Evolutionary conservation across 1,140 invertebrate species (phyloP), one percentile per base, ranked within the genome.

Genomic region (Halotydeus destructor): DNA sequence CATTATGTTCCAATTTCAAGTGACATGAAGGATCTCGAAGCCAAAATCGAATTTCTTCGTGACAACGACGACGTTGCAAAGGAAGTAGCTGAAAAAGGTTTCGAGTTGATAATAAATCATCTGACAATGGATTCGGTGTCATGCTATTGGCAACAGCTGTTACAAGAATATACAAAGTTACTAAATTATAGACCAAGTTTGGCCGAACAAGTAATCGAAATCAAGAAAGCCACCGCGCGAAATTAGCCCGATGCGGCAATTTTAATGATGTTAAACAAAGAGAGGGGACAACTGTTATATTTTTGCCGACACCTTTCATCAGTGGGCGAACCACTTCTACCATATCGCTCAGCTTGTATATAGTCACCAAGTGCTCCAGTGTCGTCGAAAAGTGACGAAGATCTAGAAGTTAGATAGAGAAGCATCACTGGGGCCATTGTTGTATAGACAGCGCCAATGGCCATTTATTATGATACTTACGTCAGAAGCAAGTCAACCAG

Each of bases 1-100:
- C 89, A 97, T 64, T 96, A 89, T 56, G 71, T 97, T 50, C 89
- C 88, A 5, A 70, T 97, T 1, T 50, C 44, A 36, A 68, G 68
- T 38, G 67, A 73, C 52, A 62, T 76, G 57, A 55, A 71, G 41
- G 67, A 80, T 45, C 61, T 85, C 3, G 62, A 67, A 53, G 63
- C 75, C 26, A 60, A 86, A 1, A 62, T 94, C 24, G 52, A 71
- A 35, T 94, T 84, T 69, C 76, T 76, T 12, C 68, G 68, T 50
- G 62, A 71, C 34, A 70, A 93, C 63, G 78, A 91, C 55, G 57
- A 66, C 3, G 43, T 84, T 36, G 74, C 72, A 1, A 63, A 72
- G 55, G 61, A 75, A 55, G 93, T 96, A 45, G 84, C 86, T n/a
- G 56, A 75, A 41, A 68, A 61, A 59, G 83, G 83, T 1, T 72